Evolutionary conservation across 2,888 invertebrate species (phyloP).

Genomic region (Elysia crispata): DNA sequence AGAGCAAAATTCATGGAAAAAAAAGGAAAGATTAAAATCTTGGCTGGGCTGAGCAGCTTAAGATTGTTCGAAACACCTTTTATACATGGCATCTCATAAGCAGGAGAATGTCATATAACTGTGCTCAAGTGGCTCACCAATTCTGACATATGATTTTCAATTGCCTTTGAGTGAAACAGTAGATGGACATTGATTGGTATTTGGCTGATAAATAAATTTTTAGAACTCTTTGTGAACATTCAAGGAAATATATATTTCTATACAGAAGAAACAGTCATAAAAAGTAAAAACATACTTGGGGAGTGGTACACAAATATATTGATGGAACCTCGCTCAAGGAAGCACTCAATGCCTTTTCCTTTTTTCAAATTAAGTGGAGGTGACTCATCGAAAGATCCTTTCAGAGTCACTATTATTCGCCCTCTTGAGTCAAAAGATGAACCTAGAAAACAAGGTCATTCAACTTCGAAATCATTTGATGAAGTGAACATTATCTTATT

Average conservation of each 20-base stretch:
- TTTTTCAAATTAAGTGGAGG: constrained; percentile 32
- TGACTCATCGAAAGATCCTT: constrained; percentile 42
- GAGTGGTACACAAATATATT: constrained; percentile 47
- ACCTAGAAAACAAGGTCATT: constrained; percentile 2
- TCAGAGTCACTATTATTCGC: constrained; percentile 29
- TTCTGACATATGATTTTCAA: not conserved
- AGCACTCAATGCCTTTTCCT: constrained; percentile 43
- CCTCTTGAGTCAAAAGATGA: constrained; percentile 43
- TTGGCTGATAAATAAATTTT: too few relatives aligned
- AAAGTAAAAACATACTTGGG: constrained; percentile 34
- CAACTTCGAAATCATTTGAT: not conserved
- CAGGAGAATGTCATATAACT: too few relatives aligned
- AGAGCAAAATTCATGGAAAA: too few relatives aligned
- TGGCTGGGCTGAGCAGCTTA: too few relatives aligned
- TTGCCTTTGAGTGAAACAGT: not conserved
- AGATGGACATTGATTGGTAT: too few relatives aligned
- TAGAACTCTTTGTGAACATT: not conserved
- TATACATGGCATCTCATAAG: too few relatives aligned
- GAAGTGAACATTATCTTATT: not conserved
- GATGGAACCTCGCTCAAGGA: constrained; percentile 39
- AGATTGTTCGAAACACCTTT: too few relatives aligned
- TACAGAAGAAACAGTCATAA: not conserved
- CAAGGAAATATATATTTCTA: not conserved
- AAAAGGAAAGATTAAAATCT: too few relatives aligned
- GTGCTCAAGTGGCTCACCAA: not conserved